Percentiles rank a stretch among this genome's conserved stretches.
These are phyloP conservation scores for Novumbra hubbsi DNA, from an alignment of 2,797 vertebrate species.

Conservation along the genomic window DNA sequence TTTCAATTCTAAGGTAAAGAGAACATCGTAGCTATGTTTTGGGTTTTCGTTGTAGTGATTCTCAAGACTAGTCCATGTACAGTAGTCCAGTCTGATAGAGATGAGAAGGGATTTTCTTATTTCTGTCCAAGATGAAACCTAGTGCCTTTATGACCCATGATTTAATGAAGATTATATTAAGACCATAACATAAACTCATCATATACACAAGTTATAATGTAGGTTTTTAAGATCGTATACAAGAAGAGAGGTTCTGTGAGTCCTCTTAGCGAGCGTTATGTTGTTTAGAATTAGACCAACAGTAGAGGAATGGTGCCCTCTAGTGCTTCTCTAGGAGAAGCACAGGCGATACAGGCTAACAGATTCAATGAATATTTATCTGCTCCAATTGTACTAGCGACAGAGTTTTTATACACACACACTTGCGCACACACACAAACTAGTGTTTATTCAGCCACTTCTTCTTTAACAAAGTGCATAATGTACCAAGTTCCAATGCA, in stretches of 20 bases:
- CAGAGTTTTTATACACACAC: not conserved
- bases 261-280: conserved; percentile 13
- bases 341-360: conserved; percentile 10
- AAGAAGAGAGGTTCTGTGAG: conserved; percentile 22
- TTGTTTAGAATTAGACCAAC: conserved; percentile 9
- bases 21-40: conserved; percentile 24
- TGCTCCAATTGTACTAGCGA: not conserved
- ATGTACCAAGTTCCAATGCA: not conserved
- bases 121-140: not conserved
- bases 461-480: conserved; percentile 31
- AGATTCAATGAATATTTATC: not conserved
- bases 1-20: conserved; percentile 13
- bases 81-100: not conserved
- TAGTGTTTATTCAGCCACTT: conserved; percentile 19
- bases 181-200: not conserved
- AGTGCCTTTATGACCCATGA: not conserved
- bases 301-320: conserved; percentile 55
- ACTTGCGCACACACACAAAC: not conserved
- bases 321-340: conserved; percentile 38
- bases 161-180: not conserved
- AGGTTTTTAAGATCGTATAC: not conserved
- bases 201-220: not conserved
- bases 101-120: not conserved
- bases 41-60: conserved; percentile 11
- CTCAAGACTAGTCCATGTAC: not conserved